Evolutionary conservation across 2,888 invertebrate species (phyloP).

Genomic region (Merodon equestris): DNA sequence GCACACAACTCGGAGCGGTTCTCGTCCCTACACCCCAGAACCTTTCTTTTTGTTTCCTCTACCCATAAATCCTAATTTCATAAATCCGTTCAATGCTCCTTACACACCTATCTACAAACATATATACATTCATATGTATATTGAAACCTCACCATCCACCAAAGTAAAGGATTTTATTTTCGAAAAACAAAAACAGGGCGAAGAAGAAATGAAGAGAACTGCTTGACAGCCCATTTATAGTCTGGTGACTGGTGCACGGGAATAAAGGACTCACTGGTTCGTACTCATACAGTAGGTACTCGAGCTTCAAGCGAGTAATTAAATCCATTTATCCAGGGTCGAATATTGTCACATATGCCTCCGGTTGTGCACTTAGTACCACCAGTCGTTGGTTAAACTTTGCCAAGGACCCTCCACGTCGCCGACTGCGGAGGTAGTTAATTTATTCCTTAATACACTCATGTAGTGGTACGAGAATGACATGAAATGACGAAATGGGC

Average conservation of each 20-base stretch:
- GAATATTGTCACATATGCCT: conserved; percentile 33
- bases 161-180: too few relatives aligned
- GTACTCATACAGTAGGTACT: background rate
- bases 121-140: too few relatives aligned
- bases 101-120: too few relatives aligned
- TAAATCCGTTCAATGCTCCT: too few relatives aligned
- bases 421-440: conserved; percentile 3
- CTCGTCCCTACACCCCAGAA: too few relatives aligned
- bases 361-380: conserved; percentile 12
- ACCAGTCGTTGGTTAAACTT: conserved; percentile 12
- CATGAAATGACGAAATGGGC: too few relatives aligned
- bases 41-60: too few relatives aligned
- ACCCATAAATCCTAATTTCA: too few relatives aligned
- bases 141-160: too few relatives aligned
- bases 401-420: background rate
- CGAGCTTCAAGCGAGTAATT: conserved; percentile 26
- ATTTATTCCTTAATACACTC: conserved; percentile 10
- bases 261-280: background rate
- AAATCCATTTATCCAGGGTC: conserved; percentile 40
- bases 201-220: conserved; percentile 4
- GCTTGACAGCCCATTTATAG: conserved; percentile 21
- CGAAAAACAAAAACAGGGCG: too few relatives aligned
- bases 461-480: background rate
- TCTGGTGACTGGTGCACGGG: conserved; percentile 3
- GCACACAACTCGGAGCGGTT: too few relatives aligned